Base-by-base conservation (phyloP, 2,113 vertebrate species). In the Scalopus aquaticus region DNA sequence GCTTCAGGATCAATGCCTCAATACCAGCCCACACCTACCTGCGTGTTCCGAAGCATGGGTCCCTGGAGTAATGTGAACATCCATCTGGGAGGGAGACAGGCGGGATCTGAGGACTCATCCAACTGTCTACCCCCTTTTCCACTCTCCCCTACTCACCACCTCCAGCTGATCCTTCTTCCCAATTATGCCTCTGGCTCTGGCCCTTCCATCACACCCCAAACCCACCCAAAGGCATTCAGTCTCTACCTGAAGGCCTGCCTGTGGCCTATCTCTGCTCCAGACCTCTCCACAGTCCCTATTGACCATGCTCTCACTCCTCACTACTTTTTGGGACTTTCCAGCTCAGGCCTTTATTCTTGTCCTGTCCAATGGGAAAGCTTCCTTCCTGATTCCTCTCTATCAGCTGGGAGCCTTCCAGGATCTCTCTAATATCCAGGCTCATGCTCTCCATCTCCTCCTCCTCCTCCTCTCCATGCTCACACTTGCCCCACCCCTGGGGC, bases 21-120 rank as follows among this genome's bases (percentile, higher is more conserved):
- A 42, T 49, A 51, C 24, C 37, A 73, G 88, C 28, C 42, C 94
- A 93, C 26, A 26, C 93, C 98, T 97, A 99, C 99, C 99, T 98
- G 99, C 99, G 5, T 99, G 99, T 96, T 99, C 99, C 26, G 99
- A 99, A 65, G 98, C 99, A 9, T 99, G 99, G 58, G 99, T 99
- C 70, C 99, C 99, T 1, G 99, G 99, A 0, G 99, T 99, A 91
- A 99, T 99, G 69, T 99, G 99, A 85, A 99, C 99, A 58, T 99
- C 99, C 97, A 99, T 99, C 99, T 99, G 97, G 46, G 88, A 92
- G 8, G 49, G n/a, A 96, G 24, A 95, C 0, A 82, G 58, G 10
- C 30, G 6, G 49, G 54, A 86, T 26, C 80, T 96, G 83, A 95
- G 72, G 65, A 81, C 13, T 42, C 20, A 79, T 7, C 26, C 28